These are phyloP conservation scores for Polydrusus cervinus DNA, from an alignment of 2,888 invertebrate genomes.

Conservation along the genomic window DNA sequence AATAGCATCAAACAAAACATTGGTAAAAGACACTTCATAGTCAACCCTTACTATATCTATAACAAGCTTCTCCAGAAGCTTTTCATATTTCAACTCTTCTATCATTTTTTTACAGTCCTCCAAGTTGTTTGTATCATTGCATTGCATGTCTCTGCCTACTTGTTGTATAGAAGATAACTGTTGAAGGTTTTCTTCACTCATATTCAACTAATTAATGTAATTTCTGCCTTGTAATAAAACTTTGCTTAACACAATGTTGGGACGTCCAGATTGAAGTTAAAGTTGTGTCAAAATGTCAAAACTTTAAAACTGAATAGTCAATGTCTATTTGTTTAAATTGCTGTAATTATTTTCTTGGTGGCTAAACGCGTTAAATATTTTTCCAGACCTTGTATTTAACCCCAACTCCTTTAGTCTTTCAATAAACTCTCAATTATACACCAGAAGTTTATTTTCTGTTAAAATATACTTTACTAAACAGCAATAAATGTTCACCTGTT, in stretches of 20 bases:
- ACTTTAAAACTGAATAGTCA: background rate
- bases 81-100: constrained; percentile 3
- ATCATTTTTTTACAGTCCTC: constrained; percentile 12
- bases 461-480: too few species aligned
- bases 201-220: background rate
- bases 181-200: background rate
- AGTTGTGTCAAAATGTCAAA: background rate
- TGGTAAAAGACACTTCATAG: background rate
- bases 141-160: constrained; percentile 8
- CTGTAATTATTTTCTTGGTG: background rate
- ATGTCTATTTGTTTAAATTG: background rate
- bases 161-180: background rate
- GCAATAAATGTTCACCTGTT: too few species aligned
- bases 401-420: too few species aligned
- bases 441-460: too few species aligned
- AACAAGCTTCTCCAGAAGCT: constrained; percentile 11
- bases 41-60: background rate
- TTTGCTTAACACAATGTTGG: background rate
- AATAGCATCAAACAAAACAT: background rate
- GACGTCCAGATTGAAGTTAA: background rate
- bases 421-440: too few species aligned
- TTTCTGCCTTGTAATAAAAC: background rate
- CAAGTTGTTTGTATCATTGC: background rate
- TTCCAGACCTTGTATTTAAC: too few species aligned
- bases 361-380: background rate